Evolutionary conservation across 1,140 invertebrate species (phyloP), one percentile per base, ranked within the genome.

Genomic region (Coelopa frigida): DNA sequence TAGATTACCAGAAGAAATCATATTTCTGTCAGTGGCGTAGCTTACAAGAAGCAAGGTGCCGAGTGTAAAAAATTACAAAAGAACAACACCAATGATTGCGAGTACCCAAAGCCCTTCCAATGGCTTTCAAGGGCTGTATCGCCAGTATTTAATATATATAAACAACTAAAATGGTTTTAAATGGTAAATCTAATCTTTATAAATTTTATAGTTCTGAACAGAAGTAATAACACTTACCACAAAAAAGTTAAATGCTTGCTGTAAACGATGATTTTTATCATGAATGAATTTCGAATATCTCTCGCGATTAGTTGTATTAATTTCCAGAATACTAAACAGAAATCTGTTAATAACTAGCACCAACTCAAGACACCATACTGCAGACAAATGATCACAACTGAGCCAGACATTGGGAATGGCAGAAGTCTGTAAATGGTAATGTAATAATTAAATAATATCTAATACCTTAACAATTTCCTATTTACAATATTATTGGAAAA

Each of bases 281-380:
- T 51, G 51, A 33, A 40, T 50, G 17, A 70, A 71, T n/a, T n/a
- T n/a, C n/a, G 7, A 46, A 40, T 0, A 53, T n/a, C n/a, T n/a
- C n/a, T n/a, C 41, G 7, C 46, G 32, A 10, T 43, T 43, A n/a
- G 57, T 52, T 12, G 39, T 38, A 26, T 52, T 51, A 12, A 44
- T 41, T 2, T 68, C 76, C 44, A 61, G 56, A n/a, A 83, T 80
- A 62, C 89, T 85, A 72, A 94, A 95, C 3, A 96, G 70, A 37
- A 85, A 82, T 57, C 87, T 73, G 21, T 85, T 82, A 32, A 92
- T 76, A 0, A 80, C 78, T 56, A 93, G 62, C 8, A 95, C 80
- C 18, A 94, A 72, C 69, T 95, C 88, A 58, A 92, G 89, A 64
- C 93, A 97, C 93, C 93, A 95, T 14, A 88, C 74, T 56, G 87